phyloP scores from a whole-genome alignment of 2,888 invertebrate species.

The Cataglyphis rosenhaueri region DNA sequence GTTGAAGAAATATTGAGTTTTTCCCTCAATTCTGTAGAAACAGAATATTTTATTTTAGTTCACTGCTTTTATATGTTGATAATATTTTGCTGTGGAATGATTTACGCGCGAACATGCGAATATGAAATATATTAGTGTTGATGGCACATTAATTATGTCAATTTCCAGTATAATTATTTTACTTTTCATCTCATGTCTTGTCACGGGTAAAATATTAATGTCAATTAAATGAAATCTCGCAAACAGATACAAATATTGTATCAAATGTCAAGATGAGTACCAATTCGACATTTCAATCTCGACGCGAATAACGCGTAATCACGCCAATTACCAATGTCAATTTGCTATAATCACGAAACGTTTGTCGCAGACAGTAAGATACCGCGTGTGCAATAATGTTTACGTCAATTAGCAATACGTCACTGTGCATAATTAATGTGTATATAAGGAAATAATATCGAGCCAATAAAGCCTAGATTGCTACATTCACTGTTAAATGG shows the following conservation, averaged over 20 bases:
- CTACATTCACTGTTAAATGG: conserved; percentile 26
- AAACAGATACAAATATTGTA: not conserved
- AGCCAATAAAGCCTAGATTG: not conserved
- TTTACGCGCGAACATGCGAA: not conserved
- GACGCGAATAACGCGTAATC: conserved; percentile 19
- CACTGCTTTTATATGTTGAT: not conserved
- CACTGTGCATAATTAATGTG: conserved; percentile 8
- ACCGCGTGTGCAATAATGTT: conserved; percentile 18
- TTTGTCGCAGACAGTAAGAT: conserved; percentile 25
- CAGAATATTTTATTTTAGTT: conserved; percentile 25
- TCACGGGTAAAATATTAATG: not conserved
- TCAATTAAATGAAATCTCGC: not conserved
- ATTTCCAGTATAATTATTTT: not conserved
- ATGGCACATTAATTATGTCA: not conserved
- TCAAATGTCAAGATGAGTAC: not conserved
- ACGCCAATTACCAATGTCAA: conserved; percentile 31
- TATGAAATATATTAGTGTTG: not conserved
- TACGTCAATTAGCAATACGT: conserved; percentile 27
- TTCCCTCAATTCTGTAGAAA: conserved; percentile 29
- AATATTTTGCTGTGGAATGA: not conserved
- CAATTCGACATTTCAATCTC: not conserved
- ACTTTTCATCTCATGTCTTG: not conserved
- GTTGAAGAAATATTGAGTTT: conserved; percentile 42
- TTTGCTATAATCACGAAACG: conserved; percentile 39
- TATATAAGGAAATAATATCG: conserved; percentile 30